phyloP scores from a whole-genome alignment of 2,113 vertebrate species.

The Ahaetulla prasina region DNA sequence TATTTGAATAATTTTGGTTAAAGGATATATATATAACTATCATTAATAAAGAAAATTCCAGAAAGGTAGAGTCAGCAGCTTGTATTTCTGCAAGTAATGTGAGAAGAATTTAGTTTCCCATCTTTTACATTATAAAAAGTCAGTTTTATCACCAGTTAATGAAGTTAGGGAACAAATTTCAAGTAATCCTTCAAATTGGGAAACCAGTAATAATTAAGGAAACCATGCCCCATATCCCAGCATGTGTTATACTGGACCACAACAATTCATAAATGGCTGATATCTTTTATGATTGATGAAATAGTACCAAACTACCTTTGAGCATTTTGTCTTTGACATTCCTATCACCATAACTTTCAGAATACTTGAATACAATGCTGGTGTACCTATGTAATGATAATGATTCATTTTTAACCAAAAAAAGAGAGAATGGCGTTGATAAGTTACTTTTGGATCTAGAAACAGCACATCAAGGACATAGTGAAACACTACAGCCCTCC shows the following conservation, averaged over 20 bases:
- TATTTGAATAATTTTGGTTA: background rate
- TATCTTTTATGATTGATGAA: slow-evolving; percentile 37
- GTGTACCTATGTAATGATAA: background rate
- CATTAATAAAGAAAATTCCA: background rate
- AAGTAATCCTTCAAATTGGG: background rate
- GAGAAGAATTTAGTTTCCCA: background rate
- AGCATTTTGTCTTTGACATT: slow-evolving; percentile 34
- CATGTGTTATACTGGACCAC: background rate
- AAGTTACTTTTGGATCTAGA: background rate
- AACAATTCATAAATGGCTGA: background rate
- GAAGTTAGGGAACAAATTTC: background rate
- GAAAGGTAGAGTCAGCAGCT: background rate
- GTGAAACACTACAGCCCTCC: background rate
- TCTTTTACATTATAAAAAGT: background rate
- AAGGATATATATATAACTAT: background rate
- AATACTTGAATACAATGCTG: slow-evolving; percentile 4
- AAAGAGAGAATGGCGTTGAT: background rate
- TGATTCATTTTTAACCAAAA: background rate
- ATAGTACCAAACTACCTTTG: background rate
- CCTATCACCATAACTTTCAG: slow-evolving; percentile 29
- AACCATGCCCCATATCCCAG: background rate
- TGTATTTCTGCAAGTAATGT: background rate
- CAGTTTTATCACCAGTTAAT: background rate
- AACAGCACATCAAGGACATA: background rate
- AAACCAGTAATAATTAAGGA: background rate